phyloP scores from a whole-genome alignment of 2,113 vertebrate genomes.

The Aspidoscelis tigris region DNA sequence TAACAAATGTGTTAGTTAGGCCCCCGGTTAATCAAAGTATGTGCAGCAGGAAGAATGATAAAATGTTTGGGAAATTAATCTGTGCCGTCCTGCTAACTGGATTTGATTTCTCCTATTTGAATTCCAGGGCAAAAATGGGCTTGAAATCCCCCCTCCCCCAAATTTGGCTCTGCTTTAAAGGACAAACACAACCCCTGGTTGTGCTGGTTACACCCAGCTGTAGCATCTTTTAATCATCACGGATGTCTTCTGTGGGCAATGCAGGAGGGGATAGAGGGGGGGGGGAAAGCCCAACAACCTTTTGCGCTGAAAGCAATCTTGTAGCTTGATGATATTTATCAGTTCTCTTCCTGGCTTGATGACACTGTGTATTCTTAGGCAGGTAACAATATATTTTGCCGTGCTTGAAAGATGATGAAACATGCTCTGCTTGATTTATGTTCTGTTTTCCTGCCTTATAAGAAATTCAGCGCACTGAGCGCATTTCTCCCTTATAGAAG shows the following conservation, averaged over 20 bases:
- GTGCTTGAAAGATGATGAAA: slow-evolving; percentile 31
- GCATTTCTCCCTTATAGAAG: not conserved
- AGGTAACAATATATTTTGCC: not conserved
- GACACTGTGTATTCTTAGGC: not conserved
- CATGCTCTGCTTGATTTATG: slow-evolving; percentile 4
- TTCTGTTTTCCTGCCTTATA: not conserved
- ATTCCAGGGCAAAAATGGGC: not conserved
- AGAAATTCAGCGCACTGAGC: not conserved
- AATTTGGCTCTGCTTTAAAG: slow-evolving; percentile 2
- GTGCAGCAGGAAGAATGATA: too few relatives aligned
- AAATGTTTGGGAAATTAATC: not conserved
- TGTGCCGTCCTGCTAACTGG: not conserved
- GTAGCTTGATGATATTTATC: slow-evolving; percentile 44
- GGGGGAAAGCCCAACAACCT: slow-evolving; percentile 14
- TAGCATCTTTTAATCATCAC: slow-evolving; percentile 30
- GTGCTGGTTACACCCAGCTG: slow-evolving; percentile 44
- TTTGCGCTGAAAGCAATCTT: slow-evolving; percentile 4
- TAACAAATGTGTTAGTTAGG: not conserved
- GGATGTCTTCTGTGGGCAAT: slow-evolving; percentile 55
- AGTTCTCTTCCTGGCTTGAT: slow-evolving; percentile 28
- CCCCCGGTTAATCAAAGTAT: not conserved
- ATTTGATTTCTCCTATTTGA: not conserved
- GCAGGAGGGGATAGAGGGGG: slow-evolving; percentile 46
- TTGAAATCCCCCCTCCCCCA: not conserved
- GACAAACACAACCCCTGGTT: not conserved